phyloP scores from a whole-genome alignment of 2,113 vertebrate species.

The Rhegmatorhina hoffmannsi region DNA sequence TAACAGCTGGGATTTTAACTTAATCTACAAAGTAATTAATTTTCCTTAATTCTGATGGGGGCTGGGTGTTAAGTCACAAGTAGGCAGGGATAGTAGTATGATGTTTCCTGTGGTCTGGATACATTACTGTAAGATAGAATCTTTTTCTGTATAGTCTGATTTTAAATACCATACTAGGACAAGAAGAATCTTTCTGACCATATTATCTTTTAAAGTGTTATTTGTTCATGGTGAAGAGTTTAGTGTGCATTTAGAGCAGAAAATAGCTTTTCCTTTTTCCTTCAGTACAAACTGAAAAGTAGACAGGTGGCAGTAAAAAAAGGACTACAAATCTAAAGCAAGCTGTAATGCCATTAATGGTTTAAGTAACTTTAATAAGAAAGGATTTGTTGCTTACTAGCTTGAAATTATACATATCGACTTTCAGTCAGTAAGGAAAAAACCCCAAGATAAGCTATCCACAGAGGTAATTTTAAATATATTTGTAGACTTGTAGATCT shows the following conservation, averaged over 20 bases:
- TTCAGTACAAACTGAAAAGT: neutral
- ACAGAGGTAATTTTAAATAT: neutral
- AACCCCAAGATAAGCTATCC: neutral
- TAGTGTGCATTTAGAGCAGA: neutral
- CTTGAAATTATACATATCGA: neutral
- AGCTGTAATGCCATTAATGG: conserved; percentile 58
- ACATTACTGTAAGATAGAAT: neutral
- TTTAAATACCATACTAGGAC: neutral
- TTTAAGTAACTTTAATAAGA: conserved; percentile 57
- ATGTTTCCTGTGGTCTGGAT: neutral
- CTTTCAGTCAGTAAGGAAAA: neutral
- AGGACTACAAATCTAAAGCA: conserved; percentile 48
- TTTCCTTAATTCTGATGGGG: conserved; percentile 6
- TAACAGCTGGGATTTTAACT: neutral
- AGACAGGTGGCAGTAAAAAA: conserved; percentile 60
- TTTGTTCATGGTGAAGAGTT: neutral
- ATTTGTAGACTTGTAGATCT: neutral
- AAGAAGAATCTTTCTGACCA: neutral
- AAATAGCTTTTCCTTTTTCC: neutral
- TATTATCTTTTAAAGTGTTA: neutral
- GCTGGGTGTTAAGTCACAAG: neutral
- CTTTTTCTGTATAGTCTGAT: neutral
- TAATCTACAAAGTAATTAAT: neutral
- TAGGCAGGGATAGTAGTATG: neutral
- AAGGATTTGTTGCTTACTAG: conserved; percentile 46